Evolutionary conservation across 2,113 vertebrate genomes (phyloP), one percentile per base, ranked within the genome.

Genomic region (Emydura subglobosa): DNA sequence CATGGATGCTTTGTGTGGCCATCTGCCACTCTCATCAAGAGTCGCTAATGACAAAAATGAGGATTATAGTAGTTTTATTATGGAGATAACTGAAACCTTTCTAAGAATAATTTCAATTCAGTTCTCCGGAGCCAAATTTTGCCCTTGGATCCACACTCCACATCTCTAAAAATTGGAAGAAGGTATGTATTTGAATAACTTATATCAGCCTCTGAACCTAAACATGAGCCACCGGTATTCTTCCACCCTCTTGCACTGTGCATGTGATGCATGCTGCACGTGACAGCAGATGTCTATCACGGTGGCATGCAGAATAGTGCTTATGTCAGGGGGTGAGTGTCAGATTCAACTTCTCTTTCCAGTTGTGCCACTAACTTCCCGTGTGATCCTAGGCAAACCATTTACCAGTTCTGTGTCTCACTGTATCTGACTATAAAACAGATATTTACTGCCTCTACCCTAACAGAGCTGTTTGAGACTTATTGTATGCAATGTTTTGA

Each of bases 41-140:
- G 88, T 98, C 95, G 96, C 97, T 91, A 97, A 96, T 96, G 97
- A 98, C 93, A 91, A 97, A 97, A 97, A 95, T 97, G 97, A 98
- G 97, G 94, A 97, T 94, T 95, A 94, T 97, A 96, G 96, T 98
- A 97, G 96, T 97, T 97, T 98, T 94, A 87, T 94, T 96, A 88
- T 92, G 84, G 96, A 97, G 94, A 96, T 98, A 98, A 98, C 97
- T 97, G 97, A 97, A 97, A 96, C 96, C 96, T 98, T 98, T 98
- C 97, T 97, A 98, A 98, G 97, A 98, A 98, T 97, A 97, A 98
- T 98, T 98, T 98, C 97, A 97, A 97, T 98, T 98, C 97, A 97
- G 83, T 95, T 94, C 95, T 97, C 98, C 59, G 95, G 91, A 97
- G 96, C 96, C 97, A 98, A 98, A 97, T 97, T 97, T 97, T 97